These are phyloP conservation scores for Tarsius wallacei DNA, from an alignment of 2,797 vertebrate genomes.

Conservation along the genomic window DNA sequence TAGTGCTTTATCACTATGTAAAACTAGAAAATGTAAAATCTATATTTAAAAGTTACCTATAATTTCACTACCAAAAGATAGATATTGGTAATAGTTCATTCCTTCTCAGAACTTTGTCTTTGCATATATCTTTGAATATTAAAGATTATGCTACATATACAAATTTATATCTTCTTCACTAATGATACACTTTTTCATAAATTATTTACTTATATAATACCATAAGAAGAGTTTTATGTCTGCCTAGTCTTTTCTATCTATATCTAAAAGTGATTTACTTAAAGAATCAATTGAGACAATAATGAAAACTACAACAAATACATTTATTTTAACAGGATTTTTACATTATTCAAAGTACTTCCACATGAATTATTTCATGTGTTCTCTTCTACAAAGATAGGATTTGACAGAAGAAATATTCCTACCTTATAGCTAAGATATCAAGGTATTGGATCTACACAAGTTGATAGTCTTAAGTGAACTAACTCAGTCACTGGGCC, in stretches of 20 bases:
- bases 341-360: neutral
- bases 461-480: too few relatives aligned
- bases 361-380: neutral
- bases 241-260: neutral
- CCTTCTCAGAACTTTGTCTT: conserved; percentile 48
- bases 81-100: neutral
- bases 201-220: neutral
- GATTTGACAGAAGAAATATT: neutral
- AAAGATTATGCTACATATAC: neutral
- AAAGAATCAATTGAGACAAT: neutral
- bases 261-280: neutral
- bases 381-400: neutral
- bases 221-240: neutral
- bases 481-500: too few relatives aligned
- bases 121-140: neutral
- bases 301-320: neutral
- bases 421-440: neutral
- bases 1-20: neutral
- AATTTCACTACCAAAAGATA: neutral
- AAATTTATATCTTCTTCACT: conserved; percentile 16
- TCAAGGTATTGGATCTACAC: neutral
- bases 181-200: neutral
- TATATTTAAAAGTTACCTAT: neutral
- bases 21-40: neutral
- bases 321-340: neutral